phyloP scores from a whole-genome alignment of 2,797 vertebrate genomes.

The Pagetopsis macropterus region DNA sequence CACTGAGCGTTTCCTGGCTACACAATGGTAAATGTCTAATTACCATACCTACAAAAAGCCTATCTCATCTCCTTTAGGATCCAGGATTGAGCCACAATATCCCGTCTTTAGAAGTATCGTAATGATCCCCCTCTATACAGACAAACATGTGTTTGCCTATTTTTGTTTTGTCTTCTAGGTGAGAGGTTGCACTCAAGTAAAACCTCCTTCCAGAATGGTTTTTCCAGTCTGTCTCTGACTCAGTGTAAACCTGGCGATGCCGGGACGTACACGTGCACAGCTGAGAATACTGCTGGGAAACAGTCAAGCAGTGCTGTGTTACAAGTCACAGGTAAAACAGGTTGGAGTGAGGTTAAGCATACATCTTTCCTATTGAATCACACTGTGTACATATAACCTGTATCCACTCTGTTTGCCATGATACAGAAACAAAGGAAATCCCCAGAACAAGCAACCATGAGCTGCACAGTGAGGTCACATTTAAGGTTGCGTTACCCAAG shows the following conservation, averaged over 20 bases:
- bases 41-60: neutral
- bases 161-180: conserved; percentile 33
- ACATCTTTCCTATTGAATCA: neutral
- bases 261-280: conserved; percentile 57
- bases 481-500: conserved; percentile 3
- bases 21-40: conserved; percentile 64
- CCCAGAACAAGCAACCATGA: conserved; percentile 21
- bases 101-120: neutral
- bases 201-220: conserved; percentile 46
- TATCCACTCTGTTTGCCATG: conserved; percentile 35
- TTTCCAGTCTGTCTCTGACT: conserved; percentile 40
- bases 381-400: conserved; percentile 22
- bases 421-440: conserved; percentile 51
- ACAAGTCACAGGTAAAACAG: conserved; percentile 50
- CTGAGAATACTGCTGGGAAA: conserved; percentile 56
- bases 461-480: conserved; percentile 10
- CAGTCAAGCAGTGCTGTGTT: conserved; percentile 36
- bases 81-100: neutral
- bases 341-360: neutral
- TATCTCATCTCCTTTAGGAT: neutral
- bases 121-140: neutral
- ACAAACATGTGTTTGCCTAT: neutral
- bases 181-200: conserved; percentile 20
- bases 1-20: conserved; percentile 68
- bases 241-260: conserved; percentile 40